Conservation (phyloP, 2,113 vertebrate species). For the Serilophus lunatus region DNA sequence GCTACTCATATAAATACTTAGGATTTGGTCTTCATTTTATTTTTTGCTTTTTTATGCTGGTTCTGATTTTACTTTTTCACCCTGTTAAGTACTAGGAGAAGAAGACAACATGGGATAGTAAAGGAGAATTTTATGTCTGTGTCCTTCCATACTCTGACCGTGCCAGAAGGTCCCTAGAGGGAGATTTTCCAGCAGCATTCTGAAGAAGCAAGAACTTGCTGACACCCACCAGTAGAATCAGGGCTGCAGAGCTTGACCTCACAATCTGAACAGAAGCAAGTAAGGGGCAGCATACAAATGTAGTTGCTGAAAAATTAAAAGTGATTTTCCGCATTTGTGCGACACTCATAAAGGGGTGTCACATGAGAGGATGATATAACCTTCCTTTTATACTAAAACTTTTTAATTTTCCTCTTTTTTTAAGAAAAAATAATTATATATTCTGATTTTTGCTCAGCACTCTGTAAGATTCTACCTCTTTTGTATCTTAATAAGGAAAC, state of each 20-base stretch:
- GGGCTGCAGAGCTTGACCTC: background rate
- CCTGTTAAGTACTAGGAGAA: background rate
- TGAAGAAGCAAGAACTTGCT: background rate
- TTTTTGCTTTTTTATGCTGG: background rate
- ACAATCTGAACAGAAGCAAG: background rate
- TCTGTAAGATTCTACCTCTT: background rate
- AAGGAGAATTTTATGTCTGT: background rate
- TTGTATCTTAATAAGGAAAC: slow-evolving; percentile 32
- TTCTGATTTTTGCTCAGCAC: background rate
- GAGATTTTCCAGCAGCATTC: background rate
- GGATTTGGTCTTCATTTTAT: background rate
- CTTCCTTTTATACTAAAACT: background rate
- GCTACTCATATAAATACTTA: background rate
- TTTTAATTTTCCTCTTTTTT: background rate
- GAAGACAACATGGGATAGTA: fast-evolving
- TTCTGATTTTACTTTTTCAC: background rate
- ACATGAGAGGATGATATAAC: background rate
- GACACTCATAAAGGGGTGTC: background rate
- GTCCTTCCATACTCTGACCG: background rate
- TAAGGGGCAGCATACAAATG: background rate
- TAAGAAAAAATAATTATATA: background rate
- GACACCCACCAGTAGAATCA: background rate
- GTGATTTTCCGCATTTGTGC: background rate
- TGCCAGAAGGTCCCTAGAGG: background rate
- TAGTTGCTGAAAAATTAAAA: background rate